Percentiles rank a stretch among this genome's conserved stretches.
Evolutionary conservation across 2,888 invertebrate species (phyloP).

Genomic region (Platycheirus rosarum): DNA sequence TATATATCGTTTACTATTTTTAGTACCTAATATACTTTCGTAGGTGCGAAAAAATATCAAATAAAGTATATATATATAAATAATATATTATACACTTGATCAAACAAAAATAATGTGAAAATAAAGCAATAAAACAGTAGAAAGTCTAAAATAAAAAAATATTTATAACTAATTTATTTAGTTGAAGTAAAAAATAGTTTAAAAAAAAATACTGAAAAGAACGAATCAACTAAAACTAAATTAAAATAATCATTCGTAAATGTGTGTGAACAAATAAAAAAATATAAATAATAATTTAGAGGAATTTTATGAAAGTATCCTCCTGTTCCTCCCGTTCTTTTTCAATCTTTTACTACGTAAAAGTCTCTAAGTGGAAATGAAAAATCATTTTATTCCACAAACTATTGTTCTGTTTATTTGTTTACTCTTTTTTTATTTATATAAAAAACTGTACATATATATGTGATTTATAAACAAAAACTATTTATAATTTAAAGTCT

Average conservation of each 20-base stretch:
- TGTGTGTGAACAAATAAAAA: conserved; percentile 68
- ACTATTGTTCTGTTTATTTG: conserved; percentile 51
- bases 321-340: conserved; percentile 64
- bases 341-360: conserved; percentile 68
- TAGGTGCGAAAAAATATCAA: conserved; percentile 70
- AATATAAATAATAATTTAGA: conserved; percentile 46
- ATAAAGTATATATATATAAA: conserved; percentile 60
- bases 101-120: conserved; percentile 70
- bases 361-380: conserved; percentile 55
- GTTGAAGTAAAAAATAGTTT: conserved; percentile 42
- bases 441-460: conserved; percentile 57
- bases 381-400: conserved; percentile 37
- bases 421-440: not conserved
- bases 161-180: conserved; percentile 66
- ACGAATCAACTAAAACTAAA: conserved; percentile 54
- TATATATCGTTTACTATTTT: conserved; percentile 73
- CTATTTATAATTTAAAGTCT: conserved; percentile 45
- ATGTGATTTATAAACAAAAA: conserved; percentile 45
- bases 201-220: conserved; percentile 37
- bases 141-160: conserved; percentile 67
- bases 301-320: conserved; percentile 60
- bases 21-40: conserved; percentile 71
- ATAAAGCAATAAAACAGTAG: conserved; percentile 74
- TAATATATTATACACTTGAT: conserved; percentile 45
- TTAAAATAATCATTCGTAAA: conserved; percentile 70